A percentile compares a stretch with the other conserved stretches of the same genome.
Conservation (phyloP, 2,888 invertebrate species). For the Catonia carolina region DNA sequence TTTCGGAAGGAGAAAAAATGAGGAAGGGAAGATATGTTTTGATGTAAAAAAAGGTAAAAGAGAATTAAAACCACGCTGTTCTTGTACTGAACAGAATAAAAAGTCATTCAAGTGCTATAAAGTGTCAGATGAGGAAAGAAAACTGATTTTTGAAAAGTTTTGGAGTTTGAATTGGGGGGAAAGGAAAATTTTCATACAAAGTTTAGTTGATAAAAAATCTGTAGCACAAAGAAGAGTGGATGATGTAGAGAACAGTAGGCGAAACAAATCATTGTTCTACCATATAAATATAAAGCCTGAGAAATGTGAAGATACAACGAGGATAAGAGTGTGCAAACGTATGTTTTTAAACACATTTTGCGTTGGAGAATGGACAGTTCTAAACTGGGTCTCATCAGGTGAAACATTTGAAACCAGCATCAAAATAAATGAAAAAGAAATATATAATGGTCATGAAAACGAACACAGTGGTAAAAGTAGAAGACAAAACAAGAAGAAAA, state of each 20-base stretch:
- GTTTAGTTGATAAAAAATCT: conserved; percentile 5
- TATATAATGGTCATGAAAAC: background rate
- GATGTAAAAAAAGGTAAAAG: conserved; percentile 3
- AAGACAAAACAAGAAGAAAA: background rate
- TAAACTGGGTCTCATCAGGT: background rate
- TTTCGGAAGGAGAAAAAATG: conserved; percentile 8
- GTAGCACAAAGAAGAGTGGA: background rate
- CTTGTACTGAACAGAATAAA: background rate
- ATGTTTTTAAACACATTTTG: conserved; percentile 4
- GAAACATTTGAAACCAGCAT: too few relatives aligned
- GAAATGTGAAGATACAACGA: background rate
- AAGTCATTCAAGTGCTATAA: conserved; percentile 4
- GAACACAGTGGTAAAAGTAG: too few relatives aligned
- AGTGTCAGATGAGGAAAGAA: conserved; percentile 7
- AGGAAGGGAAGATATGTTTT: conserved; percentile 4
- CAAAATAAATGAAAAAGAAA: conserved; percentile 12
- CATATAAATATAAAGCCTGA: conserved; percentile 1
- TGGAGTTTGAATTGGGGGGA: conserved; percentile 6
- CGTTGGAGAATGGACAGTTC: background rate
- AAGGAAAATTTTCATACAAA: conserved; percentile 8
- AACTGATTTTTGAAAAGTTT: conserved; percentile 9
- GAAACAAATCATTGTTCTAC: conserved; percentile 10
- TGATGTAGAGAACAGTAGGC: background rate
- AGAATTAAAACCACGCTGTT: background rate
- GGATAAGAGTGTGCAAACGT: background rate